Evolutionary conservation across 2,888 invertebrate species (phyloP).

Genomic region (Zele albiditarsus): DNA sequence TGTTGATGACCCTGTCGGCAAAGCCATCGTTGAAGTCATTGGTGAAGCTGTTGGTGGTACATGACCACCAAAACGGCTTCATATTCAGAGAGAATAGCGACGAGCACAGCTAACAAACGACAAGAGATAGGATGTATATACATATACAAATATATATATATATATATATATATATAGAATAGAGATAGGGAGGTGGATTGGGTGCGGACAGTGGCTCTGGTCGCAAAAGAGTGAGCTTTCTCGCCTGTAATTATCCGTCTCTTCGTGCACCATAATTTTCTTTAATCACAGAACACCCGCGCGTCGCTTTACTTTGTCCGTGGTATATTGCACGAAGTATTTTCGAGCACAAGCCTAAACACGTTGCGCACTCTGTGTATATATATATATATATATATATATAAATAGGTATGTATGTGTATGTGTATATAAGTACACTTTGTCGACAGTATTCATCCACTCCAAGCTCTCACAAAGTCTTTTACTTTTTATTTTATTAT

Average conservation of each 20-base stretch:
- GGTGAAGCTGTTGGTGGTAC: constrained; percentile 1
- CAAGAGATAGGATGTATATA: background rate
- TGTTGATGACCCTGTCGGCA: constrained; percentile 7
- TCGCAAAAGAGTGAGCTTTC: constrained; percentile 39
- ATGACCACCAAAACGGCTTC: background rate
- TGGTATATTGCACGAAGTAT: constrained; percentile 53
- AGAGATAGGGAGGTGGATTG: background rate
- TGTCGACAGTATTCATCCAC: background rate
- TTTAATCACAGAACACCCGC: constrained; percentile 69
- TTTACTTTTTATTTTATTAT: background rate
- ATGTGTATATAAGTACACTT: background rate
- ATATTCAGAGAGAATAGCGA: background rate
- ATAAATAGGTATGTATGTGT: no score
- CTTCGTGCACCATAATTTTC: constrained; percentile 67
- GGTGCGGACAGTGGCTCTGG: constrained; percentile 24
- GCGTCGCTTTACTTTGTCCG: constrained; percentile 61
- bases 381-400: no score
- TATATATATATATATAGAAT: background rate
- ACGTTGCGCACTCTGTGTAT: constrained; percentile 13
- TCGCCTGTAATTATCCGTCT: constrained; percentile 68
- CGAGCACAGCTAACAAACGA: constrained; percentile 7
- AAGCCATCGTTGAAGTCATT: constrained; percentile 11
- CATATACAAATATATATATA: background rate
- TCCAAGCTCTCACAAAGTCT: background rate
- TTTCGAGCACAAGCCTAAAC: constrained; percentile 46